Percentiles rank a stretch among this genome's conserved stretches.
phyloP scores from a whole-genome alignment of 2,888 invertebrate species.

The Aquatica leii region DNA sequence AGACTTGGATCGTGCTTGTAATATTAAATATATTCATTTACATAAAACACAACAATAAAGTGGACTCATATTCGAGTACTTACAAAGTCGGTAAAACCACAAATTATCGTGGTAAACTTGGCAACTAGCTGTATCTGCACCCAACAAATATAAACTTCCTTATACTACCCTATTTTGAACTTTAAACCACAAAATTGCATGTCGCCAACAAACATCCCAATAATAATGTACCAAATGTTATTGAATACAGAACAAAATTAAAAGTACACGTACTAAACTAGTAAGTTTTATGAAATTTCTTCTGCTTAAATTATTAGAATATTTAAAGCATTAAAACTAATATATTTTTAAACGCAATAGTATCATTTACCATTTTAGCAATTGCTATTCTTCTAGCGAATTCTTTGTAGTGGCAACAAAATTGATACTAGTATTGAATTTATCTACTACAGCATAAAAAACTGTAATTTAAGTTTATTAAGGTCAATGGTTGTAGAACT shows the following conservation, averaged over 20 bases:
- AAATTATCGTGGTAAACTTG: slow-evolving; percentile 41
- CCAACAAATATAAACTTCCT: slow-evolving; percentile 32
- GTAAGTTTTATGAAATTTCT: background rate
- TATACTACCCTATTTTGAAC: slow-evolving; percentile 24
- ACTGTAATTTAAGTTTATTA: no score
- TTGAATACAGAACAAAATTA: slow-evolving; percentile 1
- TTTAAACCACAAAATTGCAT: slow-evolving; percentile 48
- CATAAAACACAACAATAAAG: slow-evolving; percentile 18
- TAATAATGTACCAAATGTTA: slow-evolving; percentile 37
- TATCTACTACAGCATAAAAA: no score
- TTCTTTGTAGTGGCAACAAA: no score
- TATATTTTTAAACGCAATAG: no score
- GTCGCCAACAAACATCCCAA: slow-evolving; percentile 47
- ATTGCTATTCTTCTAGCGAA: no score
- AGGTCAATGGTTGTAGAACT: no score
- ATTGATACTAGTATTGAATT: no score
- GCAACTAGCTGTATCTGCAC: slow-evolving; percentile 41
- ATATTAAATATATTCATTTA: slow-evolving; percentile 6
- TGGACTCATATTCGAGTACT: slow-evolving; percentile 17
- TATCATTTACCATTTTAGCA: no score
- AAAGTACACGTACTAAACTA: no score
- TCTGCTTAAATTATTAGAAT: slow-evolving; percentile 17
- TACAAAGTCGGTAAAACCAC: slow-evolving; percentile 33
- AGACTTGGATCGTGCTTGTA: background rate
- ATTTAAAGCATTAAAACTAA: no score